Evolutionary conservation across 1,140 invertebrate genomes (phyloP).

Genomic region (Lordiphosa collinella): DNA sequence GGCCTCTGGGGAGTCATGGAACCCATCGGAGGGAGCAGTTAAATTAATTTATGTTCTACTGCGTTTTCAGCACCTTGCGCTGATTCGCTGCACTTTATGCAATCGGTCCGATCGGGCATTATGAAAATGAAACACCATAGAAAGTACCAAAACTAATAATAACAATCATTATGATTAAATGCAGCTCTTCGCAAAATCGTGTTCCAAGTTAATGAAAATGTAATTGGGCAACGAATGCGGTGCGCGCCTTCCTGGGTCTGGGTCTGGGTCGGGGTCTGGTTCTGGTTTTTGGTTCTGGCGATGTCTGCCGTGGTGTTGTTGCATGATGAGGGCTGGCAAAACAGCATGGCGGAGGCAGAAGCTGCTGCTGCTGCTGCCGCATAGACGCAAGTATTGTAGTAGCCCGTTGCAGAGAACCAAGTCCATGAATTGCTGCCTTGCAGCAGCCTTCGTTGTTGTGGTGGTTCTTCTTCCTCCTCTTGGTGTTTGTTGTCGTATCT

Average conservation of each 20-base stretch:
- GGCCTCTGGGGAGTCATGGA: slow-evolving; percentile 7
- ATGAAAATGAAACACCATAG: slow-evolving; percentile 41
- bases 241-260: slow-evolving; percentile 23
- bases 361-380: background rate
- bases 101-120: slow-evolving; percentile 20
- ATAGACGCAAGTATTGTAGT: slow-evolving; percentile 8
- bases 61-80: slow-evolving; percentile 58
- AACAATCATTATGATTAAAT: slow-evolving; percentile 79
- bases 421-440: slow-evolving; percentile 23
- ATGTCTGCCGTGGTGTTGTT: slow-evolving; percentile 23
- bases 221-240: slow-evolving; percentile 71
- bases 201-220: slow-evolving; percentile 79
- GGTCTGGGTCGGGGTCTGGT: slow-evolving; percentile 20
- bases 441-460: slow-evolving; percentile 8
- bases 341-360: slow-evolving; percentile 4
- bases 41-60: slow-evolving; percentile 61
- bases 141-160: slow-evolving; percentile 62
- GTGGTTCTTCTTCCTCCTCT: slow-evolving; percentile 18
- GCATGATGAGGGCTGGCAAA: slow-evolving; percentile 29
- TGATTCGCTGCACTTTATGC: slow-evolving; percentile 19
- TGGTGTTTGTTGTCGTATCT: slow-evolving; percentile 51
- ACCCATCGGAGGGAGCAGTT: slow-evolving; percentile 22
- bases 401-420: background rate
- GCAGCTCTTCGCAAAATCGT: slow-evolving; percentile 75
- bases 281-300: background rate